These are phyloP conservation scores for Podarcis lilfordi DNA, from an alignment of 2,797 vertebrate genomes.

Conservation along the genomic window DNA sequence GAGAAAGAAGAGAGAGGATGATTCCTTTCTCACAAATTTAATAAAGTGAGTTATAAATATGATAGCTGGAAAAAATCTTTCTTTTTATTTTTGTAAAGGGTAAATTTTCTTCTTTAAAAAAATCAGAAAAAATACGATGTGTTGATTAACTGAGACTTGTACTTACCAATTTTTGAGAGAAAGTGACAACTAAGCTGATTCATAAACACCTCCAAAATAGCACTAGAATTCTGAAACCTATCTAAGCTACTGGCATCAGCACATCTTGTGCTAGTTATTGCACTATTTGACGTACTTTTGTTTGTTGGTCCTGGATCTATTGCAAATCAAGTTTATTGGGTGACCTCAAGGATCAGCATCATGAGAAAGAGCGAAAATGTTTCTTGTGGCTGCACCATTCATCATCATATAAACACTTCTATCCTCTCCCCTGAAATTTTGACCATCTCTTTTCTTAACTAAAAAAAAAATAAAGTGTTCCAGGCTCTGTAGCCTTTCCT, in stretches of 20 bases:
- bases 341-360: background rate
- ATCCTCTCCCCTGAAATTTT: no score
- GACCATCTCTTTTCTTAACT: no score
- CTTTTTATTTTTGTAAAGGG: background rate
- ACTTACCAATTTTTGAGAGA: background rate
- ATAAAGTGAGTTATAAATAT: background rate
- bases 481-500: no score
- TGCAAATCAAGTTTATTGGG: background rate
- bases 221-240: background rate
- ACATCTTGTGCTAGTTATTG: background rate
- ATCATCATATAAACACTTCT: no score
- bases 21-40: conserved; percentile 21
- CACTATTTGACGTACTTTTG: background rate
- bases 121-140: conserved; percentile 24
- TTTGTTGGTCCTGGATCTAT: background rate
- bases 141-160: background rate
- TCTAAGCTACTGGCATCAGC: background rate
- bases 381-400: background rate
- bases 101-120: background rate
- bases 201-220: conserved; percentile 20
- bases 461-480: no score
- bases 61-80: background rate
- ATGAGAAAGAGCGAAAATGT: background rate
- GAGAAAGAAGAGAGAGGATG: background rate
- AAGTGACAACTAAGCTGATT: conserved; percentile 13